Base-by-base conservation (phyloP, 2,888 invertebrate species). In the Lasioglossum vierecki region DNA sequence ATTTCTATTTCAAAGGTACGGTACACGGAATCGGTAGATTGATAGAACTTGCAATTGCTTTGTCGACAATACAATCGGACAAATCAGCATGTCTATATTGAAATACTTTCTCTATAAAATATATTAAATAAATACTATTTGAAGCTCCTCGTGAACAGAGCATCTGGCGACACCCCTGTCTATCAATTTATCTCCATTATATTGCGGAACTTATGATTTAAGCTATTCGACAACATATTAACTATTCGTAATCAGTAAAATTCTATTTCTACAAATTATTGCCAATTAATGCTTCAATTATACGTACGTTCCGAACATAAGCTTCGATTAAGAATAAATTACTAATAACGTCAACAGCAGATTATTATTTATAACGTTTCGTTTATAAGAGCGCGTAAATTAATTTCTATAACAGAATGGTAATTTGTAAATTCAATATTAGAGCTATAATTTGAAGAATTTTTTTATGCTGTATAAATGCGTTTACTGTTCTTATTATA, bases 41-140 rank as follows among this genome's bases (percentile, higher is more conserved):
- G 30, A 53, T 53, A 68, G 57, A 22, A 76, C 39, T 26, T 49
- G 72, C 15, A 70, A 63, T 30, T 30, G 49, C 53, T 11, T 68
- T 68, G 22, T 68, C 22, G 39, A 35, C 39, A 39, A 57, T 39
- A 49, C 8, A n/a, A 75, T 53, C 35, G 39, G 22, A 70, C 22
- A 57, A 81, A n/a, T 68, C 44, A n/a, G 22, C 1, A 63, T 68
- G 15, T 39, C 57, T 73, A 60, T 73, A 60, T 66, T 6, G 73
- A 44, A 73, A 77, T 57, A 26, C 11, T 57, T 22, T n/a, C 13
- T 70, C 44, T 15, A 74, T 44, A 57, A 44, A 70, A 30, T 60
- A 68, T 68, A 78, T 70, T 68, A 30, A 81, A 63, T 81, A 82
- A 79, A 82, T 82, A 82, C n/a, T 44, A 76, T 71, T 75, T 72